These are phyloP conservation scores for Coelopa pilipes DNA, from an alignment of 2,888 invertebrate genomes.

Conservation along the genomic window DNA sequence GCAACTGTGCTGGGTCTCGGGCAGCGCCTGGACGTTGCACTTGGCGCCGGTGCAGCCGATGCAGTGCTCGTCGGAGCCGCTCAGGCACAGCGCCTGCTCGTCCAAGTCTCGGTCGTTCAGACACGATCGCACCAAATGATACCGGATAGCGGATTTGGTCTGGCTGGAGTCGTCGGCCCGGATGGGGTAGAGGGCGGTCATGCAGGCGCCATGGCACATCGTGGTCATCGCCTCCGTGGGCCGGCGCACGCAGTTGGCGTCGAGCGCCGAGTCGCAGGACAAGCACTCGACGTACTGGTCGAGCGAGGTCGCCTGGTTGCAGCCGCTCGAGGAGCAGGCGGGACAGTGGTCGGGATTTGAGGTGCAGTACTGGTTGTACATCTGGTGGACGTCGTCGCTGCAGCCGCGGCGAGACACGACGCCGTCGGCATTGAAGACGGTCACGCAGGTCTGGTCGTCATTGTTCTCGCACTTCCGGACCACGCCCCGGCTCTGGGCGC, in stretches of 20 bases:
- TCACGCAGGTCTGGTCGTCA: slow-evolving; percentile 52
- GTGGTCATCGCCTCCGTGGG: slow-evolving; percentile 31
- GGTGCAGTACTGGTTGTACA: slow-evolving; percentile 35
- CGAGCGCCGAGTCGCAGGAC: slow-evolving; percentile 41
- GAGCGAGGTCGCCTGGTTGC: slow-evolving; percentile 41
- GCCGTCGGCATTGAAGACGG: slow-evolving; percentile 47
- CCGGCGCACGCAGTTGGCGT: slow-evolving; percentile 42
- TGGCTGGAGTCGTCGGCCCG: too few species aligned
- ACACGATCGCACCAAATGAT: slow-evolving; percentile 46
- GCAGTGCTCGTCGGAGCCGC: slow-evolving; percentile 38
- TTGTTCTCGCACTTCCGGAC: slow-evolving; percentile 50
- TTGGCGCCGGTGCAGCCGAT: slow-evolving; percentile 38
- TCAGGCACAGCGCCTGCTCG: slow-evolving; percentile 35
- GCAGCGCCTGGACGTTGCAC: slow-evolving; percentile 41
- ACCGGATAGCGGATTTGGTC: slow-evolving; percentile 15
- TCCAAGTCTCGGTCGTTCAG: slow-evolving; percentile 45
- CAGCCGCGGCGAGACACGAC: slow-evolving; percentile 55
- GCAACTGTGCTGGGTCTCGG: slow-evolving; percentile 39
- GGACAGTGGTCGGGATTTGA: slow-evolving; percentile 42
- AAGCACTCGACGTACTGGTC: slow-evolving; percentile 43
- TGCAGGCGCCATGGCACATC: slow-evolving; percentile 42
- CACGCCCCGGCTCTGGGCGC: slow-evolving; percentile 45
- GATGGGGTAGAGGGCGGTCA: slow-evolving; percentile 43
- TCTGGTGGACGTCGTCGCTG: slow-evolving; percentile 44
- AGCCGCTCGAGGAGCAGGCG: slow-evolving; percentile 45